phyloP scores from a whole-genome alignment of 2,888 invertebrate genomes.

The Vesta saturnalis region DNA sequence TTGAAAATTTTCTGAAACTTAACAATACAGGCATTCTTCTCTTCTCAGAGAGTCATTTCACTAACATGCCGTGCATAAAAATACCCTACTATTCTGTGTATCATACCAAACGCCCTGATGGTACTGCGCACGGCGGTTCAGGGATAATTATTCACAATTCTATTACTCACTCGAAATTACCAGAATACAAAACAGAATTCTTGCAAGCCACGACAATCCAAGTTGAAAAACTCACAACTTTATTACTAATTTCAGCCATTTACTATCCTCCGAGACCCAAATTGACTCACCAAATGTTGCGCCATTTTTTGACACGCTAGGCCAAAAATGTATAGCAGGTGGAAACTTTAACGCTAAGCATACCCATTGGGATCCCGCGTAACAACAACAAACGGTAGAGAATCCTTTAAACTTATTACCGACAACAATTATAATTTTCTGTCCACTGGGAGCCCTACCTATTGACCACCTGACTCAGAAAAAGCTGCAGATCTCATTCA shows the following conservation, averaged over 20 bases:
- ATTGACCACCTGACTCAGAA: too few species aligned
- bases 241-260: too few species aligned
- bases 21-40: not conserved
- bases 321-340: not conserved
- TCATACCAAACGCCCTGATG: not conserved
- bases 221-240: too few species aligned
- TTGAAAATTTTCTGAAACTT: not conserved
- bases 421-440: too few species aligned
- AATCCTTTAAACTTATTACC: not conserved
- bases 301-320: not conserved
- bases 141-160: too few species aligned
- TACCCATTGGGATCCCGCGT: too few species aligned
- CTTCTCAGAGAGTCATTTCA: not conserved
- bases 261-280: not conserved
- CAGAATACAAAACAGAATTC: not conserved
- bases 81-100: not conserved
- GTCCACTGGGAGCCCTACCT: too few species aligned
- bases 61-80: too few species aligned
- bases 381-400: too few species aligned
- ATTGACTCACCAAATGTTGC: too few species aligned
- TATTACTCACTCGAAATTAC: not conserved
- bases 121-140: not conserved
- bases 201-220: too few species aligned
- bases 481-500: too few species aligned
- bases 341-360: conserved; percentile 9